These are phyloP conservation scores for Zaprionus ornatus DNA, from an alignment of 1,140 invertebrate species.

Conservation along the genomic window DNA sequence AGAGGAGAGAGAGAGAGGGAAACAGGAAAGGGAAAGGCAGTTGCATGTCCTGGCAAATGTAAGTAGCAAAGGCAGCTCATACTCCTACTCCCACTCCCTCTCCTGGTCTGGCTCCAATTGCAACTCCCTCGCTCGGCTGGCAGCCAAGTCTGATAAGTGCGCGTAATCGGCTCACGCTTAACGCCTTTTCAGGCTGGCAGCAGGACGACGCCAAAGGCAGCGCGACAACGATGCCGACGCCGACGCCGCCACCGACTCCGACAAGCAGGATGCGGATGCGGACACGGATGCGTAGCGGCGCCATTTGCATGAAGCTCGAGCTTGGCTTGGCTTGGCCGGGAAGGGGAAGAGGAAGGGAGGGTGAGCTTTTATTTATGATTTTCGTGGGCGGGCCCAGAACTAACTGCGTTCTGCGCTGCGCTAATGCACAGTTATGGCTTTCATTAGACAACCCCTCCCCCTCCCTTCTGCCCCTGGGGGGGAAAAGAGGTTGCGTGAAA, in stretches of 20 bases:
- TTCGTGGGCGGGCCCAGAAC: constrained; percentile 16
- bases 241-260: constrained; percentile 6
- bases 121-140: constrained; percentile 6
- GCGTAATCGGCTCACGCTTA: constrained; percentile 72
- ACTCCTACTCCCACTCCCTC: neutral
- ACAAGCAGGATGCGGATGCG: constrained; percentile 32
- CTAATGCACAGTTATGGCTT: constrained; percentile 54
- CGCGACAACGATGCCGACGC: neutral
- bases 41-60: constrained; percentile 9
- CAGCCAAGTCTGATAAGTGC: constrained; percentile 61
- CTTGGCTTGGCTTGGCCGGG: constrained; percentile 21
- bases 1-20: neutral
- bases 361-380: constrained; percentile 56
- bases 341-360: neutral
- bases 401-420: constrained; percentile 20
- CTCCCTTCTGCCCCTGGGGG: neutral
- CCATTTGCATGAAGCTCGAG: constrained; percentile 43
- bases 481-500: neutral
- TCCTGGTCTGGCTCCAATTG: neutral
- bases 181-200: constrained; percentile 38
- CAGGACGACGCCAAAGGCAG: constrained; percentile 1
- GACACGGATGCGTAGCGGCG: constrained; percentile 51
- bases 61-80: constrained; percentile 22
- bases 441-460: constrained; percentile 19
- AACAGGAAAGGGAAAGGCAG: neutral